Base-by-base conservation (phyloP, 2,113 vertebrate genomes). In the Sinocyclocheilus rhinocerous region DNA sequence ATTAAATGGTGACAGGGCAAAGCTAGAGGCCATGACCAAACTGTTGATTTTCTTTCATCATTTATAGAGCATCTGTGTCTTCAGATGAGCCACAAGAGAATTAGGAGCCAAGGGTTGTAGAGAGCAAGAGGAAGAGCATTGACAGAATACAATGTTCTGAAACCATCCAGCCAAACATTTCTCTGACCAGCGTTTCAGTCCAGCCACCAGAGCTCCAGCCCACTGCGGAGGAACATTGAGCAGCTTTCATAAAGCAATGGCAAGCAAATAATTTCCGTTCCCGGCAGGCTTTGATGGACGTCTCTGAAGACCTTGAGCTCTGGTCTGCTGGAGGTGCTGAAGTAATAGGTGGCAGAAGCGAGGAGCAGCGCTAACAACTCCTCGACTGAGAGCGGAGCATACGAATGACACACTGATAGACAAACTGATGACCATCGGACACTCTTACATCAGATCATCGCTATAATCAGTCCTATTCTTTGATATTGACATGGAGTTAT, bases 241-340 rank as follows among this genome's bases (percentile, higher is more conserved):
- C 10, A 48, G 45, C 45, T 48, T 48, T 48, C 10, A 48, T 48
- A 48, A 48, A 48, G 45, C 45, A 48, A 12, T 48, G 26, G 45
- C 10, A 48, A 48, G 45, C 45, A 48, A 48, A 48, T 7, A 11
- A 48, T 48, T 12, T 48, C 11, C 45, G 1, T 48, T 48, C 45
- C 45, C 45, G 2, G 45, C 1, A 4, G 45, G 45, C 13, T n/a
- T n/a, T n/a, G n/a, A n/a, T 29, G 5, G 13, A n/a, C 15, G 13
- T 76, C 48, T 76, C 45, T 52, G 75, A 50, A 50, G 72, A 24
- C 26, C 73, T 50, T 50, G 22, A 76, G 73, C 73, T 76, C 4
- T 29, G 24, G 73, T 76, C 73, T 76, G 22, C 42, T 48, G 72
- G 39, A 75, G 22, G n/a, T 50, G 12, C 45, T 29, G 75, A 5